These are phyloP conservation scores for Crypturellus undulatus DNA, from an alignment of 2,113 vertebrate genomes.

Conservation along the genomic window DNA sequence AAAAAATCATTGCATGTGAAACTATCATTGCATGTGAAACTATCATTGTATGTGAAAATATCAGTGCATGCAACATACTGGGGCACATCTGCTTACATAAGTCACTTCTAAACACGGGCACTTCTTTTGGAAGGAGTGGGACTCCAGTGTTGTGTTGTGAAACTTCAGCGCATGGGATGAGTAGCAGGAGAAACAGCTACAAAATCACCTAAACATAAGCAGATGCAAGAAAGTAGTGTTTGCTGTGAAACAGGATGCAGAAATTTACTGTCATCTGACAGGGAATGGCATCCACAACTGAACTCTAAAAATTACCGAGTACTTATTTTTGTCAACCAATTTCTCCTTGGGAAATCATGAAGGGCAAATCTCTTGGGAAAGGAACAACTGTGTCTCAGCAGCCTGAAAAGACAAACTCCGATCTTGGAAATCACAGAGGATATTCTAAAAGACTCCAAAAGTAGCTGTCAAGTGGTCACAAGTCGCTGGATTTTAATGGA, in stretches of 20 bases:
- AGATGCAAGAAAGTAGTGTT: neutral
- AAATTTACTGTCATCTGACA: neutral
- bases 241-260: neutral
- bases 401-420: neutral
- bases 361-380: neutral
- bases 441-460: neutral
- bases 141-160: neutral
- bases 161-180: neutral
- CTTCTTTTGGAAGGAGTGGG: neutral
- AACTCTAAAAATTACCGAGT: neutral
- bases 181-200: neutral
- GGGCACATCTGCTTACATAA: slow-evolving; percentile 6
- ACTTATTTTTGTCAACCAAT: slow-evolving; percentile 1
- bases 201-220: neutral
- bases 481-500: neutral
- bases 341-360: neutral
- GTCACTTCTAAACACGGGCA: neutral
- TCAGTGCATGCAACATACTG: neutral
- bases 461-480: neutral
- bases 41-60: too few species aligned
- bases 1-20: too few species aligned
- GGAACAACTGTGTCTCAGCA: neutral
- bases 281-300: neutral
- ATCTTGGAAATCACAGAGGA: neutral
- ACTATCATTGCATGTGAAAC: too few species aligned